Conservation (phyloP, 1,140 invertebrate genomes). For the Mylabris phalerata region DNA sequence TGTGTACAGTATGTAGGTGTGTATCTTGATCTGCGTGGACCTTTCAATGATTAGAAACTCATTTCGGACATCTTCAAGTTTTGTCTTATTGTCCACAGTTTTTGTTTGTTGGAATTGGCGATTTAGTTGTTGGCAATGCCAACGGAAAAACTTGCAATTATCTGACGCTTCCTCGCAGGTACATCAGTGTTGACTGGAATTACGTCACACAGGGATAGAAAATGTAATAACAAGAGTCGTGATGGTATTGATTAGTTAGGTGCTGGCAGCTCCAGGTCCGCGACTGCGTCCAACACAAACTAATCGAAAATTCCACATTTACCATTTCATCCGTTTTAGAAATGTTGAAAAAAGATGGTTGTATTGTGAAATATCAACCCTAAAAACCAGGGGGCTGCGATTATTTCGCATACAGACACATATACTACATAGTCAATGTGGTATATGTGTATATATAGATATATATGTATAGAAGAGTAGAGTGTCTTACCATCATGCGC, state of each 20-base stretch:
- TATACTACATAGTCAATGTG: too few species aligned
- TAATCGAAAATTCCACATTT: neutral
- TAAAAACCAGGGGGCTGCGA: conserved; percentile 22
- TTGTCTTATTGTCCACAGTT: too few species aligned
- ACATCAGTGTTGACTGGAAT: conserved; percentile 30
- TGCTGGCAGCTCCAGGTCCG: conserved; percentile 34
- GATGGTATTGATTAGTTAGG: conserved; percentile 36
- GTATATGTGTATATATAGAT: too few species aligned
- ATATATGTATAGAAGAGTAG: too few species aligned
- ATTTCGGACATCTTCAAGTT: too few species aligned
- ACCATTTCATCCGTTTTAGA: neutral
- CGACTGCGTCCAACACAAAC: conserved; percentile 25
- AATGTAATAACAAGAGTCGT: conserved; percentile 25
- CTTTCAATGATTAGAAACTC: too few species aligned
- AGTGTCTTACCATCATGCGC: conserved; percentile 36
- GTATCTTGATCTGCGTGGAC: too few species aligned
- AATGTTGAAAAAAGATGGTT: conserved; percentile 1
- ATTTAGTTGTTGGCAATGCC: too few species aligned
- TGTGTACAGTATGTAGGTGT: too few species aligned
- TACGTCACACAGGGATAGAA: conserved; percentile 27
- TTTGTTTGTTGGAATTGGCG: too few species aligned
- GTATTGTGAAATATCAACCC: neutral
- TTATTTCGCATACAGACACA: conserved; percentile 32
- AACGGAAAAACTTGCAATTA: neutral
- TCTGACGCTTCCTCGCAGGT: conserved; percentile 15